Conservation (phyloP, 2,113 vertebrate species). For the Syrrhaptes paradoxus region DNA sequence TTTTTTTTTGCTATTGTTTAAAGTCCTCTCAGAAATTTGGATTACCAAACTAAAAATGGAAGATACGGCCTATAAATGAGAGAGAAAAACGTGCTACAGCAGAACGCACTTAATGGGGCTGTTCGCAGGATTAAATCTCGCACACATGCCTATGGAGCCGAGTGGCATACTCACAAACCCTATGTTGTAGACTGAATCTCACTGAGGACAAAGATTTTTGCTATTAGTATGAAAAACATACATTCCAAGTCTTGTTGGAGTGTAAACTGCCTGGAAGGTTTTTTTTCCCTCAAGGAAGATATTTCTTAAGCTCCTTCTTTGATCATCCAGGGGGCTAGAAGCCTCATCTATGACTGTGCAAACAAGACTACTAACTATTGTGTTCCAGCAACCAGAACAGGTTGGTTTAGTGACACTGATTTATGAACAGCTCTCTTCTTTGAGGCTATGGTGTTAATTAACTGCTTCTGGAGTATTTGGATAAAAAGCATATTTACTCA, state of each 20-base stretch:
- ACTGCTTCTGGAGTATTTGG: slow-evolving; percentile 11
- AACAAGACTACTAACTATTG: neutral
- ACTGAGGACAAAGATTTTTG: neutral
- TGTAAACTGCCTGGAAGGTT: neutral
- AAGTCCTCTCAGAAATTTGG: neutral
- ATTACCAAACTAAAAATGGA: neutral
- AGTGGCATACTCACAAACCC: neutral
- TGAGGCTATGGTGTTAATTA: slow-evolving; percentile 30
- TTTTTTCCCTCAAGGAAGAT: neutral
- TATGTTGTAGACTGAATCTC: neutral
- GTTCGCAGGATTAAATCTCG: neutral
- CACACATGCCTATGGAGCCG: accelerated
- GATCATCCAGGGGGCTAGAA: neutral
- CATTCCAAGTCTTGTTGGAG: neutral
- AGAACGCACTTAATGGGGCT: neutral
- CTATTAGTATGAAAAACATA: neutral
- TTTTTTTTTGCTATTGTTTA: neutral
- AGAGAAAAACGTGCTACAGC: neutral
- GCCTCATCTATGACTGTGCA: neutral
- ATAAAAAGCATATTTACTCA: slow-evolving; percentile 39
- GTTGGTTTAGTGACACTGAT: neutral
- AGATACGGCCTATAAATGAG: neutral
- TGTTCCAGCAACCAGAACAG: neutral
- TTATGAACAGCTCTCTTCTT: slow-evolving; percentile 20
- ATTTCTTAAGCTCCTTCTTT: neutral